A percentile compares a stretch with the other conserved stretches of the same genome.
These are phyloP conservation scores for Pectinophora gossypiella DNA, from an alignment of 1,140 invertebrate species.

Conservation along the genomic window DNA sequence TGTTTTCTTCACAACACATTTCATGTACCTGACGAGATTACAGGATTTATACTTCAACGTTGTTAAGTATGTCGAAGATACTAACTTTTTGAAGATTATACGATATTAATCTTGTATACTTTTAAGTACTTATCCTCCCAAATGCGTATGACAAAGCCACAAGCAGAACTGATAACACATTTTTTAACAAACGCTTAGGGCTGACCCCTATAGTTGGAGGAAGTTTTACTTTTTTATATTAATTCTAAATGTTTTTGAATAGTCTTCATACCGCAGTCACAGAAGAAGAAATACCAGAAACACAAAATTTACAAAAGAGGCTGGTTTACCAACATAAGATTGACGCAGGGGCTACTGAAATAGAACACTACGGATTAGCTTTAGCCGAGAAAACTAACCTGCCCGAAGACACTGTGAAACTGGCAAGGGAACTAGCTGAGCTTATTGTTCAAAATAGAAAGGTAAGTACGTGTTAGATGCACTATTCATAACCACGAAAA, in stretches of 20 bases:
- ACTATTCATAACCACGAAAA: no score
- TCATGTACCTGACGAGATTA: conserved; percentile 83
- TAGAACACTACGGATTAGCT: conserved; percentile 60
- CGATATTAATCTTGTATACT: no score
- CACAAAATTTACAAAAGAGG: conserved; percentile 28
- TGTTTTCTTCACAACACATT: conserved; percentile 90
- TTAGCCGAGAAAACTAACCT: conserved; percentile 66
- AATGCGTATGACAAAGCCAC: no score
- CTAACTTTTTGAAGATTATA: no score
- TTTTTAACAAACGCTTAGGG: no score
- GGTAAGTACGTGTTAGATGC: no score
- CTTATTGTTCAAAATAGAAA: conserved; percentile 46
- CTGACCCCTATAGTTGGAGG: no score
- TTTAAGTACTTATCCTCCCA: no score
- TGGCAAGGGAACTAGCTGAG: conserved; percentile 60
- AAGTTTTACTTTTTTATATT: neutral
- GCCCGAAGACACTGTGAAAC: conserved; percentile 50
- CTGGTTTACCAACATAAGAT: conserved; percentile 65
- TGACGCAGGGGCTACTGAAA: conserved; percentile 45
- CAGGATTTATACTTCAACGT: conserved; percentile 86
- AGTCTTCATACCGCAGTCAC: conserved; percentile 55
- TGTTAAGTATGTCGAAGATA: conserved; percentile 84
- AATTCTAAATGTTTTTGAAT: conserved; percentile 13
- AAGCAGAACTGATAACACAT: no score
- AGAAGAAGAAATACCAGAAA: conserved; percentile 32